Conservation (phyloP, 2,797 vertebrate species). For the Gambelia wislizenii region DNA sequence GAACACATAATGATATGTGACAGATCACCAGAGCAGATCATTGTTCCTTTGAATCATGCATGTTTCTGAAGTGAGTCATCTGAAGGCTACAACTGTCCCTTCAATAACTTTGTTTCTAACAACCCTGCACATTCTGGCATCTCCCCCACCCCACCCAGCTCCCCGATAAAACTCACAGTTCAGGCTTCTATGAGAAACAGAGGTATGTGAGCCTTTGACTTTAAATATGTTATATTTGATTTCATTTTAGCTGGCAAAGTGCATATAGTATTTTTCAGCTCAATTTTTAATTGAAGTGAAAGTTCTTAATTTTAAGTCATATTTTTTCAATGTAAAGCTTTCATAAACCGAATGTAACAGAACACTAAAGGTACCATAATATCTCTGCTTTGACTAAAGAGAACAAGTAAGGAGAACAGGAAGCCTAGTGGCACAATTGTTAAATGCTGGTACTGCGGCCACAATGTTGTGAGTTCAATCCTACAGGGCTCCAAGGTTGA, state of each 20-base stretch:
- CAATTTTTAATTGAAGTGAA: not conserved
- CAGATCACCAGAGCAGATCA: slow-evolving; percentile 19
- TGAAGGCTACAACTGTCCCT: slow-evolving; percentile 4
- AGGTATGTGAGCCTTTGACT: not conserved
- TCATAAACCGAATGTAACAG: not conserved
- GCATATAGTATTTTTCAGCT: not conserved
- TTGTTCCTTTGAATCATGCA: slow-evolving; percentile 17
- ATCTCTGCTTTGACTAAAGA: too few species aligned
- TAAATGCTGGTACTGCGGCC: too few species aligned
- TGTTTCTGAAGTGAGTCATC: slow-evolving; percentile 14
- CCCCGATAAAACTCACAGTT: not conserved
- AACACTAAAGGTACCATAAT: too few species aligned
- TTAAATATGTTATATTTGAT: not conserved
- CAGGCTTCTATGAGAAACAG: not conserved
- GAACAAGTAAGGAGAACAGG: too few species aligned
- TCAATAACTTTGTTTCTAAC: slow-evolving; percentile 8
- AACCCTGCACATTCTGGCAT: not conserved
- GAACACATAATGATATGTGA: slow-evolving; percentile 9
- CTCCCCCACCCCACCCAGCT: not conserved
- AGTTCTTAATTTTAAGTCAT: not conserved
- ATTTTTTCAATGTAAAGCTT: not conserved
- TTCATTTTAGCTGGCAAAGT: not conserved
- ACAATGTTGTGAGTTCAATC: too few species aligned
- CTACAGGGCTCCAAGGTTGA: too few species aligned
- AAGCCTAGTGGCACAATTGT: too few species aligned